Evolutionary conservation across 2,113 vertebrate genomes (phyloP).

Genomic region (Brienomyrus brachyistius): DNA sequence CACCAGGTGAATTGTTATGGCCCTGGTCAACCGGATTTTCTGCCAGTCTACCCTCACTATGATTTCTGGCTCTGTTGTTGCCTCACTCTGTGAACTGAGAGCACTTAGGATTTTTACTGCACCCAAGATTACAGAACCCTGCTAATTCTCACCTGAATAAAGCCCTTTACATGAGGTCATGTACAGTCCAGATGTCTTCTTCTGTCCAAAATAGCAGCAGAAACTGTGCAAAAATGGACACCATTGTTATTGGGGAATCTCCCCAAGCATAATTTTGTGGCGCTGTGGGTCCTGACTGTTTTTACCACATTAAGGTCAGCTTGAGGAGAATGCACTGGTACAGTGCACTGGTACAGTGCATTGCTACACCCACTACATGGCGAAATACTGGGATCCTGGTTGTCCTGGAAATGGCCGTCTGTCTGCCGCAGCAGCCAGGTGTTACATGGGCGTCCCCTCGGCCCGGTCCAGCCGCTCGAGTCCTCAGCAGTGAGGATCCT

Average conservation of each 20-base stretch:
- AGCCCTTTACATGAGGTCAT: background rate
- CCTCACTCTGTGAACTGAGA: background rate
- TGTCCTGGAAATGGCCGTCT: no score
- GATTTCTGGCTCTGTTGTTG: no score
- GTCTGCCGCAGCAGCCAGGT: no score
- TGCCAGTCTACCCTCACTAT: background rate
- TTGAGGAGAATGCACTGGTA: background rate
- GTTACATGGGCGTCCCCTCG: no score
- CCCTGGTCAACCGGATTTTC: background rate
- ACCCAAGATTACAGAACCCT: no score
- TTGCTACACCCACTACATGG: no score
- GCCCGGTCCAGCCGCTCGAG: no score
- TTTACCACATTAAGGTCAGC: background rate
- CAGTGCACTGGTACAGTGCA: no score
- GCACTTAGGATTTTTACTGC: no score
- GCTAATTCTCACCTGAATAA: background rate
- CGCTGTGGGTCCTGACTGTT: background rate
- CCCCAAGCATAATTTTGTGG: background rate
- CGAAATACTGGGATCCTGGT: no score
- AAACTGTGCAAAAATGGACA: background rate
- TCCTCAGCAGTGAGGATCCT: no score
- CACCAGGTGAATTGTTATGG: background rate
- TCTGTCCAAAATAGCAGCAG: background rate
- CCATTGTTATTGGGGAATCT: background rate
- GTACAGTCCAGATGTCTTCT: background rate